Conservation (phyloP, 2,888 invertebrate genomes). For the Sarcophaga variegata region DNA sequence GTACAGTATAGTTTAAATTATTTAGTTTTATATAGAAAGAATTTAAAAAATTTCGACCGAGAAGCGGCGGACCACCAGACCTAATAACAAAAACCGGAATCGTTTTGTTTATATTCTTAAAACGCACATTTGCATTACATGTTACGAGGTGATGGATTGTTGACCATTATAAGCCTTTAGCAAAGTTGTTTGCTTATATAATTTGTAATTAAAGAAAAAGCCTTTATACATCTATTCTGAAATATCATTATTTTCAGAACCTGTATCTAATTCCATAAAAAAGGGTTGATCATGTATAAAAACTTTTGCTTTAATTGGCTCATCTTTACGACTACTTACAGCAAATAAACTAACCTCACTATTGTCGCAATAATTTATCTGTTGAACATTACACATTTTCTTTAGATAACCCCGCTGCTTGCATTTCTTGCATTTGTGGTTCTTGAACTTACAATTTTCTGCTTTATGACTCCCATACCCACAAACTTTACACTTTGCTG, state of each 20-base stretch:
- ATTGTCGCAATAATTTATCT: slow-evolving; percentile 25
- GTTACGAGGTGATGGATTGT: too few relatives aligned
- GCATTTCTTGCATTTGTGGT: neutral
- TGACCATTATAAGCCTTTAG: too few relatives aligned
- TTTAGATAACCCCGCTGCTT: too few relatives aligned
- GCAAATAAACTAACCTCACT: slow-evolving; percentile 33
- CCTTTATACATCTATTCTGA: too few relatives aligned
- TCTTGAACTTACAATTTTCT: neutral
- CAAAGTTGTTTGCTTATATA: too few relatives aligned
- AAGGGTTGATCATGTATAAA: slow-evolving; percentile 7
- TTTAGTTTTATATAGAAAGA: too few relatives aligned
- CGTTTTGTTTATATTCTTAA: too few relatives aligned
- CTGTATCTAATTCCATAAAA: neutral
- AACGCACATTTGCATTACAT: too few relatives aligned
- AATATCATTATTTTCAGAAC: too few relatives aligned
- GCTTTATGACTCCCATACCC: neutral
- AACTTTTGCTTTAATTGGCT: neutral
- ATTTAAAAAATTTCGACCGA: neutral
- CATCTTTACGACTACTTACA: slow-evolving; percentile 30
- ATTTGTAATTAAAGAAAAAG: too few relatives aligned
- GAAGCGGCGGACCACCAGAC: neutral
- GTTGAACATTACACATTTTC: too few relatives aligned
- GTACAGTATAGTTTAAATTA: too few relatives aligned
- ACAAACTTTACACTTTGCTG: neutral
- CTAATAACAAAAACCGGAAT: neutral